Evolutionary conservation across 2,888 invertebrate genomes (phyloP).

Genomic region (Allacma fusca): DNA sequence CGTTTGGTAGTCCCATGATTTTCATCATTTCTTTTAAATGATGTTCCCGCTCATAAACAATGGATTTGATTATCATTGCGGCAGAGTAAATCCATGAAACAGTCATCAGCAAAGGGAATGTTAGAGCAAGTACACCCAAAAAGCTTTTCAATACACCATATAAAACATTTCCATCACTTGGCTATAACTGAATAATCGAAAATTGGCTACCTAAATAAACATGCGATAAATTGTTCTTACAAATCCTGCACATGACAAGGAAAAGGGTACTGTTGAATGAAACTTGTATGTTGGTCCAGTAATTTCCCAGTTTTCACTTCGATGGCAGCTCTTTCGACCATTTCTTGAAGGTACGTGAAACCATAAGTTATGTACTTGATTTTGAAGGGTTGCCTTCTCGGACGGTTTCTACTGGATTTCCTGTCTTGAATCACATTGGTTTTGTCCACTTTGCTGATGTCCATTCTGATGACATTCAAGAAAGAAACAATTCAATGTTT

Average conservation of each 20-base stretch:
- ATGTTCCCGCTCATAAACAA: constrained; percentile 70
- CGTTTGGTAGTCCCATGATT: constrained; percentile 69
- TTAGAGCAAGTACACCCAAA: constrained; percentile 66
- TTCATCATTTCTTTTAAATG: constrained; percentile 68
- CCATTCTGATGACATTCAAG: constrained; percentile 64
- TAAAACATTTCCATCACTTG: too few species aligned
- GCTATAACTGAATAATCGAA: too few species aligned
- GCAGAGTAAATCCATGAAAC: constrained; percentile 70
- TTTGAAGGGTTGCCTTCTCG: constrained; percentile 64
- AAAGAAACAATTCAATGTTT: neutral
- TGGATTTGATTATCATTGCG: constrained; percentile 68
- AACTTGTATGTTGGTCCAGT: constrained; percentile 67
- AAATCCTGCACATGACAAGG: constrained; percentile 79
- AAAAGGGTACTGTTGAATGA: constrained; percentile 83
- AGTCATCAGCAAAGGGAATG: constrained; percentile 69
- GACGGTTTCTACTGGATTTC: constrained; percentile 63
- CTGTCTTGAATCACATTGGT: constrained; percentile 63
- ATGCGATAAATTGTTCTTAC: constrained; percentile 64
- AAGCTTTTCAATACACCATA: constrained; percentile 63
- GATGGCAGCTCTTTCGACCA: constrained; percentile 81
- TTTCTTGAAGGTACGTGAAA: constrained; percentile 84
- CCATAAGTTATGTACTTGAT: constrained; percentile 74
- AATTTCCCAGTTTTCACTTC: constrained; percentile 67
- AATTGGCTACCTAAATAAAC: neutral
- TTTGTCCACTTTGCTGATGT: constrained; percentile 65